Evolutionary conservation across 2,797 vertebrate species (phyloP).

Genomic region (Hemibagrus guttatus): DNA sequence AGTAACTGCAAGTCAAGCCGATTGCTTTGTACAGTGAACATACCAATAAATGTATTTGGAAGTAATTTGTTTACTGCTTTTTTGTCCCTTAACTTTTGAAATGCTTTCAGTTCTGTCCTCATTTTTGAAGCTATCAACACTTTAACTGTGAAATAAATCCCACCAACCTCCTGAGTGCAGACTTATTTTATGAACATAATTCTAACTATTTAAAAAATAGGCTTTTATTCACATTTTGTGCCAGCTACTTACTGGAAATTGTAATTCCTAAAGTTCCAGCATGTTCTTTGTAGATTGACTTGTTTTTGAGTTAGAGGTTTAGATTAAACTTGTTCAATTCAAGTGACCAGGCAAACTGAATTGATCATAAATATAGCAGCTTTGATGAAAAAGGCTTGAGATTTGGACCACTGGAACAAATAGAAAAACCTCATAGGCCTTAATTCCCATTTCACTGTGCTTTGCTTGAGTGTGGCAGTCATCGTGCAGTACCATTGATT

Average conservation of each 20-base stretch:
- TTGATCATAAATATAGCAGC: neutral
- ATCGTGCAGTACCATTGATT: constrained; percentile 15
- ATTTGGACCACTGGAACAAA: neutral
- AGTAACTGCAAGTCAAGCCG: constrained; percentile 66
- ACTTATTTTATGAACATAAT: neutral
- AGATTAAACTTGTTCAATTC: neutral
- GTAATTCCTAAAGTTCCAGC: neutral
- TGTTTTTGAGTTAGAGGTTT: neutral
- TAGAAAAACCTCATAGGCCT: too few relatives aligned
- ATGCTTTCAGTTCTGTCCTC: neutral
- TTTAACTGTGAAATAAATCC: neutral
- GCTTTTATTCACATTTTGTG: neutral
- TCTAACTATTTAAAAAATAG: neutral
- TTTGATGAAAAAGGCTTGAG: neutral
- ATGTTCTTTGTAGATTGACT: neutral
- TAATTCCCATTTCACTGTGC: neutral
- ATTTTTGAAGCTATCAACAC: neutral
- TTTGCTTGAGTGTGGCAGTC: neutral
- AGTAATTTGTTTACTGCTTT: constrained; percentile 50
- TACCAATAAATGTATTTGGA: constrained; percentile 82
- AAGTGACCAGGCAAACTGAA: neutral
- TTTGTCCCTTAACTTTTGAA: neutral
- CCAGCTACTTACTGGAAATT: neutral
- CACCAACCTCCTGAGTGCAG: neutral
- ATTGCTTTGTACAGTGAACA: constrained; percentile 82